Evolutionary conservation across 2,113 vertebrate species (phyloP).

Genomic region (Ceyx cyanopectus): DNA sequence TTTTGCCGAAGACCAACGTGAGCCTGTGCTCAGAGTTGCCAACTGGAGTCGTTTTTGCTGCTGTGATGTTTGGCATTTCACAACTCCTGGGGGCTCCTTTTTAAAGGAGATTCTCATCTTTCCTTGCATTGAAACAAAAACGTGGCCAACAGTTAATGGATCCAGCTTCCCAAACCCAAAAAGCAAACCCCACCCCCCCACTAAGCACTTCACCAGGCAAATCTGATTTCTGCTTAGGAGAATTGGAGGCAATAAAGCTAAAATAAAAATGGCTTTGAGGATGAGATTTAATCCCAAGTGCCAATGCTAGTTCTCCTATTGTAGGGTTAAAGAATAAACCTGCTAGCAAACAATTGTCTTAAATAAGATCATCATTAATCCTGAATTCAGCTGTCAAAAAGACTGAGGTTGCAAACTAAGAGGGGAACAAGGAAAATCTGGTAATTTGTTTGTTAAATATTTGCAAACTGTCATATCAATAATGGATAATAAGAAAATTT

Average conservation of each 20-base stretch:
- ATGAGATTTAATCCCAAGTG: slow-evolving; percentile 34
- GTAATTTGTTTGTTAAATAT: slow-evolving; percentile 66
- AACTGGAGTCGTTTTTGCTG: not conserved
- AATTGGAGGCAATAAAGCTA: slow-evolving; percentile 5
- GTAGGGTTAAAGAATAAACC: not conserved
- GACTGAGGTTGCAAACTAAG: slow-evolving; percentile 28
- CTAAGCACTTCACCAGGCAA: slow-evolving; percentile 35
- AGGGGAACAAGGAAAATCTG: slow-evolving; percentile 29
- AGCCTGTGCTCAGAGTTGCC: not conserved
- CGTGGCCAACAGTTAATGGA: not conserved
- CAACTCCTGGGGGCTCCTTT: not conserved
- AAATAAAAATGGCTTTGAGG: slow-evolving; percentile 21
- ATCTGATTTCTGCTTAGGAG: not conserved
- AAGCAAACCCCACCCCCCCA: not conserved
- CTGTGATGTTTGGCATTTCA: not conserved
- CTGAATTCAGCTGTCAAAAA: slow-evolving; percentile 37
- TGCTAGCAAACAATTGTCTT: slow-evolving; percentile 1
- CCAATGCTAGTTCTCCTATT: not conserved
- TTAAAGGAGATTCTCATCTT: not conserved
- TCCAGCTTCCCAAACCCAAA: not conserved
- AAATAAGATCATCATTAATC: slow-evolving; percentile 53
- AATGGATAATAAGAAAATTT: slow-evolving; percentile 54
- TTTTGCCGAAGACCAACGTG: not conserved
- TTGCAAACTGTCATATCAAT: slow-evolving; percentile 55
- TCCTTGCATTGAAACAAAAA: not conserved